Base-by-base conservation (phyloP, 1,140 invertebrate species). In the Drosophila baimaii region DNA sequence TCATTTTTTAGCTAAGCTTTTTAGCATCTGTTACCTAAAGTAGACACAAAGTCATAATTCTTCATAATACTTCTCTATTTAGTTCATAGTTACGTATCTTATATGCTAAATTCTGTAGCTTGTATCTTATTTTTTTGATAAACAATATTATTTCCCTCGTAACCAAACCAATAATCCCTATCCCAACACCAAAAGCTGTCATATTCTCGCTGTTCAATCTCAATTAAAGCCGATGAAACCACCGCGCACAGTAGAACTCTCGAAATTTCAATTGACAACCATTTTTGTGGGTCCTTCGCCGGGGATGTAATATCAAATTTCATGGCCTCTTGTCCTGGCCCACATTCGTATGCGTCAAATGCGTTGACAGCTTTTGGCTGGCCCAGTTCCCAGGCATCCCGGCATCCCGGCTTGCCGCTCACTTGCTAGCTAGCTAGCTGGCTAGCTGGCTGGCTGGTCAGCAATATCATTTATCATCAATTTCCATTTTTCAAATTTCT, bases 401-500 rank as follows among this genome's bases (percentile, higher is more conserved):
- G 12, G 33, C 33, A n/a, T 15, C n/a, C 49, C 51, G 37, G 55
- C 76, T 49, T 43, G 57, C 37, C 31, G 39, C 10, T 35, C 31
- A 35, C 51, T 56, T 46, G 23, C 39, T 49, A 29, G 25, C 65
- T 69, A 37, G 41, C 47, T 55, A 35, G 77, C 56, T 49, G 37
- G 43, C 75, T 77, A 29, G 43, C 39, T 49, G 52, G 75, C 56
- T 77, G 69, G 73, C 70, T 89, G 88, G 86, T 81, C 78, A 84
- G 74, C 89, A 90, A 91, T 90, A 89, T 89, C 84, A 89, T 89
- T 89, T 90, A 90, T 90, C 88, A 90, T 90, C 88, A 90, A 90
- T 90, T 90, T 90, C 89, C 88, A 90, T 90, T 90, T 90, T 90
- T 90, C 88, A 90, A 90, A 89, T 79, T 88, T 88, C 71, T 76